Base-by-base conservation (phyloP, 2,797 vertebrate genomes). In the Xerus rutilus region DNA sequence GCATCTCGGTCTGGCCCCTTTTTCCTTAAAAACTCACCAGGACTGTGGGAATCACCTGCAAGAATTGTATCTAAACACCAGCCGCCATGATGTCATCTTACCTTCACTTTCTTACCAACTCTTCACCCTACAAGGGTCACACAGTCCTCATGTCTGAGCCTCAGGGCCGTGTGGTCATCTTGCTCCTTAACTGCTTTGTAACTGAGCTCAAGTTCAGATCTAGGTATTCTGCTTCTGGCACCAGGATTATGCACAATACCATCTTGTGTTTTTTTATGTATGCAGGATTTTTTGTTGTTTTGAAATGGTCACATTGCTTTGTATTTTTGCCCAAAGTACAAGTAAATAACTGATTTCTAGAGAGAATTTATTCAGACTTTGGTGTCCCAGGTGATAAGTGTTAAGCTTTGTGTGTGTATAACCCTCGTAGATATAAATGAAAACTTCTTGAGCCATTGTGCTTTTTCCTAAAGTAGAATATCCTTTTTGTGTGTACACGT, bases 1-100 rank as follows among this genome's bases (percentile, higher is more conserved):
- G 77, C 97, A 92, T 97, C 96, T 95, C 96, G 85, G 86, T 96
- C 97, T 98, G 97, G 97, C 98, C 98, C 98, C 98, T 98, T 95
- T 84, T 94, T 99, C 97, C 98, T 98, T 35, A 72, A 98, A 97
- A 96, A 88, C 98, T 99, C 98, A 98, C 98, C 98, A 98, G 98
- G 95, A 93, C 98, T 94, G 98, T 98, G 97, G 97, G 98, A 99
- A 98, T 89, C 89, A 76, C 20, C 94, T 89, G 81, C 90, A 79
- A 89, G 62, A 43, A 54, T 98, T 97, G 96, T 98, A 15, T 96
- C 96, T 96, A 86, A 94, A 86, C 98, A 93, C 74, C n/a, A 3
- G 14, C 21, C 73, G 25, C 79, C 13, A 17, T 57, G 74, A 62
- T 30, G 59, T 86, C 23, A 49, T 90, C 91, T 96, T 12, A 52